Evolutionary conservation across 2,113 vertebrate species (phyloP).

Genomic region (Coturnix japonica): DNA sequence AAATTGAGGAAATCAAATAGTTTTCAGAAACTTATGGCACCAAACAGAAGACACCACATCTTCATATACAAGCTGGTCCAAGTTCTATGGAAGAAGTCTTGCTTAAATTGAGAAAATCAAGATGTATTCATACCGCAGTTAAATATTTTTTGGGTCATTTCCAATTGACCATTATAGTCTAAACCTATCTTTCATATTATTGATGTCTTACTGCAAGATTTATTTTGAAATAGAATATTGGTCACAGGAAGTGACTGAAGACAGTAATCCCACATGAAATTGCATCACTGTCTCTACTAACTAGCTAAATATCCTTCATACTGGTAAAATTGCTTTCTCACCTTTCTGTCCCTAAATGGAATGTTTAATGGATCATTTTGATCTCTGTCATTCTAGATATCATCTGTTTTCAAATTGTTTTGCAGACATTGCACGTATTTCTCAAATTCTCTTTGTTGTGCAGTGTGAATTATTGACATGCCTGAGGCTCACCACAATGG

Average conservation of each 20-base stretch:
- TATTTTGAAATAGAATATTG: neutral
- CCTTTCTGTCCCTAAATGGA: neutral
- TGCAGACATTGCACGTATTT: neutral
- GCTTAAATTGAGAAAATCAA: neutral
- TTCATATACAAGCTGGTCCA: neutral
- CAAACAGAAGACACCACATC: neutral
- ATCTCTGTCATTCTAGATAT: neutral
- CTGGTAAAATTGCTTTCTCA: neutral
- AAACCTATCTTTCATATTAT: neutral
- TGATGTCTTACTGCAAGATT: neutral
- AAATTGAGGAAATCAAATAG: neutral
- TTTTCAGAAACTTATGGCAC: neutral
- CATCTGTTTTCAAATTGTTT: conserved; percentile 18
- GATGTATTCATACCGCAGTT: neutral
- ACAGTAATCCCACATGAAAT: neutral
- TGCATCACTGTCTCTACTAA: neutral
- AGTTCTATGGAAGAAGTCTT: neutral
- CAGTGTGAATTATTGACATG: conserved; percentile 15
- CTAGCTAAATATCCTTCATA: neutral
- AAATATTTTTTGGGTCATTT: neutral
- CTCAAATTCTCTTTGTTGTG: neutral
- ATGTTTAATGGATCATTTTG: neutral
- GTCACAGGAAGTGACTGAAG: neutral
- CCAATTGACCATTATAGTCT: neutral
- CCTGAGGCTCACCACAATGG: neutral